Evolutionary conservation across 2,113 vertebrate genomes (phyloP).

Genomic region (Catagonus wagneri): DNA sequence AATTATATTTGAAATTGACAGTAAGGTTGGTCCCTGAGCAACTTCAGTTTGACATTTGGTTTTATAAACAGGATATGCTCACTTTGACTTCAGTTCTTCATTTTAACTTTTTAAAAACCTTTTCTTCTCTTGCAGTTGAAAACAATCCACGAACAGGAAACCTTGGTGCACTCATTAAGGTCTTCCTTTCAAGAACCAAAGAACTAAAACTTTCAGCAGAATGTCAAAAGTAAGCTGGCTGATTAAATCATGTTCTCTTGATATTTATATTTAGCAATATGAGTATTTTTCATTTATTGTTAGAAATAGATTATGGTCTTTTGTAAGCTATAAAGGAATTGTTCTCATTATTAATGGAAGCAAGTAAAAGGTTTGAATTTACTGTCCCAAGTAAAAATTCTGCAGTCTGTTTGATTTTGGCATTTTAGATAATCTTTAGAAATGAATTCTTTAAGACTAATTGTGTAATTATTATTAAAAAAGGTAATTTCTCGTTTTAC

Average conservation of each 20-base stretch:
- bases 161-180: conserved; percentile 93
- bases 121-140: conserved; percentile 90
- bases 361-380: conserved; percentile 49
- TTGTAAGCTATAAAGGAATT: conserved; percentile 38
- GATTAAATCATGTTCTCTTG: not conserved
- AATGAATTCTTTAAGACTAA: conserved; percentile 27
- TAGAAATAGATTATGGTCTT: not conserved
- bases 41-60: conserved; percentile 22
- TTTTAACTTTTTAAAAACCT: conserved; percentile 65
- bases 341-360: not conserved
- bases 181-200: conserved; percentile 98
- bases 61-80: conserved; percentile 47
- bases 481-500: not conserved
- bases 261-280: conserved; percentile 26
- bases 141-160: conserved; percentile 99
- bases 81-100: conserved; percentile 47
- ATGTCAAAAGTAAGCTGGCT: conserved; percentile 96
- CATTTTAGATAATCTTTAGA: conserved; percentile 25
- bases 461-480: not conserved
- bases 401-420: conserved; percentile 43
- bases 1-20: conserved; percentile 23
- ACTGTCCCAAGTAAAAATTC: not conserved
- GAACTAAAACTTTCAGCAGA: conserved; percentile 98
- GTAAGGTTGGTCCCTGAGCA: not conserved
- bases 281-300: not conserved